Conservation (phyloP, 1,140 invertebrate species). For the Branchinecta lindahli region DNA sequence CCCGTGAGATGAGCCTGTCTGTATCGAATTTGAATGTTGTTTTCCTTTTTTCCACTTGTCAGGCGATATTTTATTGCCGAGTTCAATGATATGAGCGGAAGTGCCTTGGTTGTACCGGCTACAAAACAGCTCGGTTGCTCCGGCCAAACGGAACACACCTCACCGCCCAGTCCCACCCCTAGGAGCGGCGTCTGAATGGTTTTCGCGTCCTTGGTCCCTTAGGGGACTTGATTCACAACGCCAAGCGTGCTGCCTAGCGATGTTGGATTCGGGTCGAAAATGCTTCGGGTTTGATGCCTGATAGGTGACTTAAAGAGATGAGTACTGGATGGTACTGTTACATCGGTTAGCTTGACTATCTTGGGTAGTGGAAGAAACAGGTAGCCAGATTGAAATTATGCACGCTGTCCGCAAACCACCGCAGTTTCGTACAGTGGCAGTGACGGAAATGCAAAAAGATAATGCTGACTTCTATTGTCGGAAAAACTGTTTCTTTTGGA, state of each 20-base stretch:
- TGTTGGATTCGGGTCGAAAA: neutral
- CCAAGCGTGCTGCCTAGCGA: neutral
- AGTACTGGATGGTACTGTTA: no score
- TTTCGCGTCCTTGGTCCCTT: neutral
- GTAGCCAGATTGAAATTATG: no score
- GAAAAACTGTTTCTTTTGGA: no score
- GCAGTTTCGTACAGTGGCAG: no score
- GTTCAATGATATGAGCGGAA: constrained; percentile 10
- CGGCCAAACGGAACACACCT: constrained; percentile 2
- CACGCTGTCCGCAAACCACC: no score
- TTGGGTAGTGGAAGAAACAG: no score
- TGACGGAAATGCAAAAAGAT: no score
- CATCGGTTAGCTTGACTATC: no score
- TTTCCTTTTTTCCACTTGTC: neutral
- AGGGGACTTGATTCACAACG: constrained; percentile 3
- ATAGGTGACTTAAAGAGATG: no score
- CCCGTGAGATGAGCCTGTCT: no score
- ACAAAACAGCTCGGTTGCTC: constrained; percentile 5
- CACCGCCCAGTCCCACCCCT: neutral
- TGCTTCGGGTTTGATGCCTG: constrained; percentile 2
- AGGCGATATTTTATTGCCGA: constrained; percentile 6
- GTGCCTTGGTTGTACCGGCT: constrained; percentile 6
- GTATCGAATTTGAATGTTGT: no score
- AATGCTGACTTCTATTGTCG: no score
- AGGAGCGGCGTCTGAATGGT: constrained; percentile 7